Percentiles rank a stretch among this genome's conserved stretches.
These are phyloP conservation scores for Glaucidium brasilianum DNA, from an alignment of 2,113 vertebrate genomes.

Conservation along the genomic window DNA sequence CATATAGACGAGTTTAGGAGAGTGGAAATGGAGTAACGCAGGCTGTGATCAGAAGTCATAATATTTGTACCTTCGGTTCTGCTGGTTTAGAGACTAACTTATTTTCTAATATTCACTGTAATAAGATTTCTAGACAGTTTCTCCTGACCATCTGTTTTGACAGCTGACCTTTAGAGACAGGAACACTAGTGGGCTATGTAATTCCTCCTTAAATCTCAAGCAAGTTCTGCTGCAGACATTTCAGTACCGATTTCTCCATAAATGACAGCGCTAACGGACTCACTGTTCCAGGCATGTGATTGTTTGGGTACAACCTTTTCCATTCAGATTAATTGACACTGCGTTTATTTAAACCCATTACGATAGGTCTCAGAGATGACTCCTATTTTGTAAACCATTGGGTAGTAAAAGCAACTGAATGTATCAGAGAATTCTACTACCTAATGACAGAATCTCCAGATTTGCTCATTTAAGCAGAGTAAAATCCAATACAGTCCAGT, in stretches of 20 bases:
- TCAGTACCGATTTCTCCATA: background rate
- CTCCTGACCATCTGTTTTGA: background rate
- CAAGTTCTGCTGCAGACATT: background rate
- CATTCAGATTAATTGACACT: background rate
- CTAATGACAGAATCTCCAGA: background rate
- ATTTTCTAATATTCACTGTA: background rate
- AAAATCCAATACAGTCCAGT: slow-evolving; percentile 9
- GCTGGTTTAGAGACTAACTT: background rate
- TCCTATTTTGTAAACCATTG: slow-evolving; percentile 14
- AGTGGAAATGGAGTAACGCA: background rate
- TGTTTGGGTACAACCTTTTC: background rate
- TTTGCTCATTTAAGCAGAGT: slow-evolving; percentile 10
- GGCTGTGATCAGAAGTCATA: background rate
- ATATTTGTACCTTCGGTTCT: background rate
- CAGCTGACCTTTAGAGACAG: background rate
- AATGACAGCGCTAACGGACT: background rate
- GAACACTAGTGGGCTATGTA: background rate
- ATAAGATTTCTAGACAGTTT: background rate
- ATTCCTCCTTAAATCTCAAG: background rate
- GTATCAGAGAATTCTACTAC: background rate
- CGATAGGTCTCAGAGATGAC: background rate
- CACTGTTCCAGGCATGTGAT: background rate
- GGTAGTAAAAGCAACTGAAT: slow-evolving; percentile 17
- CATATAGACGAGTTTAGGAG: background rate
- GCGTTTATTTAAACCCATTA: background rate